Evolutionary conservation across 2,113 vertebrate species (phyloP), one percentile per base, ranked within the genome.

Genomic region (Syrmaticus mikado): DNA sequence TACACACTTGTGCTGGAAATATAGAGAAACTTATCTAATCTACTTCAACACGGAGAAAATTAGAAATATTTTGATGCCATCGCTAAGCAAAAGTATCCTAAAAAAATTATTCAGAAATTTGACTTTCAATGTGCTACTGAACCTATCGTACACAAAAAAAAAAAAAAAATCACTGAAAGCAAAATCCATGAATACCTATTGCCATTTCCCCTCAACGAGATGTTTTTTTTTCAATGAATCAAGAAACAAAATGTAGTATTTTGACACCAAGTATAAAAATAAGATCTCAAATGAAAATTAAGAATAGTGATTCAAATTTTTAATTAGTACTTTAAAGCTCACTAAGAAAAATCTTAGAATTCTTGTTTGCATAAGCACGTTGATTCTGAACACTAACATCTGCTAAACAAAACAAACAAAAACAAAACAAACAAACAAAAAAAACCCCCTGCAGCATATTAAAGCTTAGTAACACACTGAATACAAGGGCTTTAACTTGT

Each of bases 91-190:
- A 58, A 82, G 8, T 38, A 73, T 62, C 88, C 72, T 27, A 5
- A 16, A 70, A 66, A 75, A 52, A 6, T 1, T 2, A 57, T 16
- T 46, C 0, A 3, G 38, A 88, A 58, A 58, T 45, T 2, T 60
- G 2, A 45, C 30, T 87, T 85, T 10, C n/a, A 73, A 7, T 2
- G 1, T 45, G 40, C 71, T 76, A 45, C 22, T 73, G 24, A 45
- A 76, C 22, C 30, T 81, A 78, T 24, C 32, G 34, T 2, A 53
- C 6, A 55, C 3, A 40, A 73, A 88, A 91, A 4, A 40, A 40
- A 40, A 40, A 40, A 41, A 41, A 41, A 41, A 41, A 41, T 41
- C 0, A 3, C 21, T 43, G 46, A 68, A 83, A 70, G 5, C 8
- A 38, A 86, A 70, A 19, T 8, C 11, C 24, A 41, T 74, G 76